A percentile compares a stretch with the other conserved stretches of the same genome.
Evolutionary conservation across 2,797 vertebrate genomes (phyloP).

Genomic region (Pipistrellus nathusii): DNA sequence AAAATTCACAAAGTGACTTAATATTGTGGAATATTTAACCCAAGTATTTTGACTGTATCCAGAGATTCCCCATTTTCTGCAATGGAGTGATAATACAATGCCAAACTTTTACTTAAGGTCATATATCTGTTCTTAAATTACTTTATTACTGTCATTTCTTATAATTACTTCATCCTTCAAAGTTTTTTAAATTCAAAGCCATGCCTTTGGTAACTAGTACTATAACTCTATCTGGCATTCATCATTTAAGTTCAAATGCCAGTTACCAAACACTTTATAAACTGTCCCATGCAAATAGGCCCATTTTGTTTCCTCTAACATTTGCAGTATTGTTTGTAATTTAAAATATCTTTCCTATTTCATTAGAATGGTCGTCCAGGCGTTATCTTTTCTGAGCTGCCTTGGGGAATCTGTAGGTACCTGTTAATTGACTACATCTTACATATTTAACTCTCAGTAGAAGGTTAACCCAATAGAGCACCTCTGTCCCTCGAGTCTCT

Average conservation of each 20-base stretch:
- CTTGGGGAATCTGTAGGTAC: background rate
- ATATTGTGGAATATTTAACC: slow-evolving; percentile 1
- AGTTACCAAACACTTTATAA: background rate
- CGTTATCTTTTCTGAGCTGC: background rate
- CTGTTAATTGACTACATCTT: background rate
- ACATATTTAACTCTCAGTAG: background rate
- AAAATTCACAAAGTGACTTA: background rate
- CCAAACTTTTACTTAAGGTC: background rate
- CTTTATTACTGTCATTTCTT: slow-evolving; percentile 27
- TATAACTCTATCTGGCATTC: background rate
- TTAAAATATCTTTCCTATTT: background rate
- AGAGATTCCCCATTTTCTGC: background rate
- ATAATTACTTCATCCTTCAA: background rate
- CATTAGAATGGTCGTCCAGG: background rate
- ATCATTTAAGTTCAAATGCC: slow-evolving; percentile 17
- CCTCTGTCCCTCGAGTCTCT: background rate
- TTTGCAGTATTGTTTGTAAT: background rate
- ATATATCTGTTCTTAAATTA: background rate
- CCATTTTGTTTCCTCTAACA: background rate
- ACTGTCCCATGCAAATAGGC: background rate
- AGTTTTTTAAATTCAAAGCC: background rate
- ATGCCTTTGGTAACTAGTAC: background rate
- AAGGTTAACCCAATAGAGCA: background rate
- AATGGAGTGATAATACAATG: background rate
- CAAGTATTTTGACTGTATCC: background rate